These are phyloP conservation scores for Lepidonotus clava DNA, from an alignment of 2,888 invertebrate genomes.

Conservation along the genomic window DNA sequence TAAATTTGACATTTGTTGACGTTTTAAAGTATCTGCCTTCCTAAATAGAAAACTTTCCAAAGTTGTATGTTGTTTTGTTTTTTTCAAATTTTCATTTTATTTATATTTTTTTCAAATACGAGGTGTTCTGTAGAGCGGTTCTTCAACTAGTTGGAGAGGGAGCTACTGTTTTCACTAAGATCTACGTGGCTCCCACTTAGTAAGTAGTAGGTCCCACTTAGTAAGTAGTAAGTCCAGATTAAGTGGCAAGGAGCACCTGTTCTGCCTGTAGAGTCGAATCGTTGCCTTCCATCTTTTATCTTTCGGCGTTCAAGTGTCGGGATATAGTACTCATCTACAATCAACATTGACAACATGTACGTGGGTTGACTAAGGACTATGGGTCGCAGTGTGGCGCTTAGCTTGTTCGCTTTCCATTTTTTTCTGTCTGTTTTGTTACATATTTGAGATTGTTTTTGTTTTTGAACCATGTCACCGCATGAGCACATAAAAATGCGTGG, in stretches of 20 bases:
- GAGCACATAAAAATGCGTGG: too few relatives aligned
- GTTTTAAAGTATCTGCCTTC: too few relatives aligned
- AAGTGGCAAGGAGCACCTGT: conserved; percentile 26
- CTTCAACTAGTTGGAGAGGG: not conserved
- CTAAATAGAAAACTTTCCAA: too few relatives aligned
- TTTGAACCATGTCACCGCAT: too few relatives aligned
- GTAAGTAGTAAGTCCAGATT: not conserved
- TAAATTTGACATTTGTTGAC: too few relatives aligned
- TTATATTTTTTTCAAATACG: not conserved
- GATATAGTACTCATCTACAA: conserved; percentile 50
- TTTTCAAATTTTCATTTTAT: too few relatives aligned
- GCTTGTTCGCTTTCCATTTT: too few relatives aligned
- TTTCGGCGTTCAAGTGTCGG: conserved; percentile 48
- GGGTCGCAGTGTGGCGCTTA: not conserved
- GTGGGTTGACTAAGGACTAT: not conserved
- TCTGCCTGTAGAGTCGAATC: not conserved
- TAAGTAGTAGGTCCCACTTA: not conserved
- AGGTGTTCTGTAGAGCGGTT: not conserved
- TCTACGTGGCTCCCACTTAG: not conserved
- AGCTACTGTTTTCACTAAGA: conserved; percentile 11
- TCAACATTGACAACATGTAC: conserved; percentile 25
- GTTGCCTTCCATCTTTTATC: conserved; percentile 42
- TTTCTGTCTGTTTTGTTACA: too few relatives aligned
- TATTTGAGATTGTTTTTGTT: too few relatives aligned
- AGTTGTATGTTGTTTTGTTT: too few relatives aligned